Conservation (phyloP, 2,888 invertebrate species). For the Drosophila paranaensis region DNA sequence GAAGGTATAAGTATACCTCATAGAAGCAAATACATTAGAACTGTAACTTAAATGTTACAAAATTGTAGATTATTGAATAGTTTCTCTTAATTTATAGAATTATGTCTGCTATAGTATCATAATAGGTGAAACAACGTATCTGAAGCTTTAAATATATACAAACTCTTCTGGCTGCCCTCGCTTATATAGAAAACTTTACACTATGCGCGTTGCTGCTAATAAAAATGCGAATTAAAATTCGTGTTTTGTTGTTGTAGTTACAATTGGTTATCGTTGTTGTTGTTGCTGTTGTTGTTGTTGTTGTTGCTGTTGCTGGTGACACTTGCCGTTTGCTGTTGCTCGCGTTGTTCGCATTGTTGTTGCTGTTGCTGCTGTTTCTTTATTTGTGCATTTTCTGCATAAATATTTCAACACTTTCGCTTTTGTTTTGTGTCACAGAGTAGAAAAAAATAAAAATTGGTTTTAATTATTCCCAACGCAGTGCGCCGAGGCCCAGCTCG, state of each 20-base stretch:
- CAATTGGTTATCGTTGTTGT: constrained; percentile 43
- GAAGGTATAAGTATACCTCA: too few species aligned
- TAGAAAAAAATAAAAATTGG: constrained; percentile 46
- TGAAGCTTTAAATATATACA: too few species aligned
- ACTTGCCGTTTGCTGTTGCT: constrained; percentile 46
- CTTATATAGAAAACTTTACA: constrained; percentile 23
- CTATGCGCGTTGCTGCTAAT: constrained; percentile 39
- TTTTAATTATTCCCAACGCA: constrained; percentile 74
- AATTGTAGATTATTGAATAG: too few species aligned
- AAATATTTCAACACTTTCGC: constrained; percentile 81
- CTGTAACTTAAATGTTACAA: too few species aligned
- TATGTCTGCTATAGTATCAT: too few species aligned
- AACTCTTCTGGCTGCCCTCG: constrained; percentile 23
- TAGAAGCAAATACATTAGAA: too few species aligned
- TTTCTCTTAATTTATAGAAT: too few species aligned
- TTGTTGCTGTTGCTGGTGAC: constrained; percentile 39
- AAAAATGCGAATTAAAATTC: constrained; percentile 68
- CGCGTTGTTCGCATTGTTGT: constrained; percentile 19
- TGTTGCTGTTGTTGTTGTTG: constrained; percentile 12
- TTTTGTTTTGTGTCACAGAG: constrained; percentile 73
- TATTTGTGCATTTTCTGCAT: constrained; percentile 78
- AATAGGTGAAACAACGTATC: too few species aligned
- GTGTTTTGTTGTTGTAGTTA: constrained; percentile 12
- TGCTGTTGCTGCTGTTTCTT: constrained; percentile 26
- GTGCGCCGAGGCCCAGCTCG: constrained; percentile 14